These are phyloP conservation scores for Homarus americanus DNA, from an alignment of 1,140 invertebrate genomes.

Conservation along the genomic window DNA sequence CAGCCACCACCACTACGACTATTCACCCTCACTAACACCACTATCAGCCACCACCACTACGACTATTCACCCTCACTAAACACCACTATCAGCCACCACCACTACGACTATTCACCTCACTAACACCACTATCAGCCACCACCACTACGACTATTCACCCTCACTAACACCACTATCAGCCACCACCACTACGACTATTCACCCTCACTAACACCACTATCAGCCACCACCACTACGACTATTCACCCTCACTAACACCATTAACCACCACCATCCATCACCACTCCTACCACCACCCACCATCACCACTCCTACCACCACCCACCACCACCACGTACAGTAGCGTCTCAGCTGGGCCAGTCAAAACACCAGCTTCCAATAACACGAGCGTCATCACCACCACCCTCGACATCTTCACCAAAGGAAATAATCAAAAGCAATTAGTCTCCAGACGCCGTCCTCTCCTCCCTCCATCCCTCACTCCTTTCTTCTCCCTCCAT, in stretches of 20 bases:
- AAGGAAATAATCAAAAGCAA: neutral
- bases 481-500: conserved; percentile 9
- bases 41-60: neutral
- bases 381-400: conserved; percentile 1
- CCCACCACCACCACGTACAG: neutral
- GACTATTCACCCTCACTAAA: neutral
- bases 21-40: neutral
- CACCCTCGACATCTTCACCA: conserved; percentile 10
- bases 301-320: neutral
- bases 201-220: neutral
- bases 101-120: neutral
- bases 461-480: neutral
- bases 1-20: neutral
- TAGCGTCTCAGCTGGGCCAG: too few relatives aligned
- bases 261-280: neutral
- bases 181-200: neutral
- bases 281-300: neutral
- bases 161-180: neutral
- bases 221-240: neutral
- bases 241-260: neutral
- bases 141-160: too few relatives aligned
- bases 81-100: neutral
- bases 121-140: neutral
- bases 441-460: neutral
- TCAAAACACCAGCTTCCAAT: neutral